Evolutionary conservation across 2,797 vertebrate genomes (phyloP).

Genomic region (Dryobates pubescens): DNA sequence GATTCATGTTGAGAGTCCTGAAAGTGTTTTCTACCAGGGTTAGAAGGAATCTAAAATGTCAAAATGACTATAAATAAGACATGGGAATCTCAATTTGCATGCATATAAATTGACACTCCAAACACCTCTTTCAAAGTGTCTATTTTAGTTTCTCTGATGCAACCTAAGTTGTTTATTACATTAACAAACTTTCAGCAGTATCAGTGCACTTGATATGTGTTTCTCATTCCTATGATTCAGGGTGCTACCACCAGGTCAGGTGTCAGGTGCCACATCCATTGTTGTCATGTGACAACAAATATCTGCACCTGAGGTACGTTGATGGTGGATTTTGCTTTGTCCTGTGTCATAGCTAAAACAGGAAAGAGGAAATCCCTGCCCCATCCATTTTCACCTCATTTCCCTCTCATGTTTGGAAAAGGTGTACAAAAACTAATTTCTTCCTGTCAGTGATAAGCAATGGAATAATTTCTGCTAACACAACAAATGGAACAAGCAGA

Average conservation of each 20-base stretch:
- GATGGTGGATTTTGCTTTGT: constrained; percentile 16
- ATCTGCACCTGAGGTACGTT: not conserved
- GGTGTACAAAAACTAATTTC: not conserved
- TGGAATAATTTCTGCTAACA: not conserved
- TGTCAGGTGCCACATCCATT: not conserved
- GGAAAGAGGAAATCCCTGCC: constrained; percentile 51
- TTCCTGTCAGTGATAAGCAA: constrained; percentile 10
- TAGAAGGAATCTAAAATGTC: not conserved
- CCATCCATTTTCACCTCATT: not conserved
- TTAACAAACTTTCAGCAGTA: not conserved
- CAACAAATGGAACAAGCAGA: constrained; percentile 1
- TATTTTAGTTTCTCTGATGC: not conserved
- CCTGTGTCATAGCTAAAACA: constrained; percentile 8
- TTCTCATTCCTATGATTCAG: not conserved
- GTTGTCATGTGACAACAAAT: not conserved
- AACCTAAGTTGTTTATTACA: not conserved
- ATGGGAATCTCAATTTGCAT: not conserved
- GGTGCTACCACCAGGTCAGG: not conserved
- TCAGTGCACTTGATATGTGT: fast-evolving
- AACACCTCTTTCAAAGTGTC: not conserved
- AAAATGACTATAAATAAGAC: not conserved
- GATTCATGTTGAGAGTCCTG: not conserved
- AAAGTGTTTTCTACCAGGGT: not conserved
- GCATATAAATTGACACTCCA: not conserved
- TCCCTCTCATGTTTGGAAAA: not conserved